Evolutionary conservation across 2,888 invertebrate species (phyloP).

Genomic region (Drosophila mimica): DNA sequence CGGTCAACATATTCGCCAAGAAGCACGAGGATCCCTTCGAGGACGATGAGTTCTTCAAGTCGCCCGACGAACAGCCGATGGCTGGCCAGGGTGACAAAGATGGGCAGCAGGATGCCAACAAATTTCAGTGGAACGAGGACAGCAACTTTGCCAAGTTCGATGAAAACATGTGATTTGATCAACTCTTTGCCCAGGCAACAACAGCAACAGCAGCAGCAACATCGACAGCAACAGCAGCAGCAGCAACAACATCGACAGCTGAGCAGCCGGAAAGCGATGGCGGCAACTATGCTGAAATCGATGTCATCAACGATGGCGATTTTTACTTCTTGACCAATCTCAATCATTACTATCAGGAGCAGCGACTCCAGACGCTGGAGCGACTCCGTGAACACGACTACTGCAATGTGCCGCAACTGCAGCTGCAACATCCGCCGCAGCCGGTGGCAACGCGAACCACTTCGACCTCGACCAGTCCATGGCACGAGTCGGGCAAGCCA

Average conservation of each 20-base stretch:
- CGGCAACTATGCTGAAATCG: conserved; percentile 79
- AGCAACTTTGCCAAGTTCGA: conserved; percentile 85
- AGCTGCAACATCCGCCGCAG: neutral
- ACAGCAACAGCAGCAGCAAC: neutral
- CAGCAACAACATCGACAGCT: conserved; percentile 19
- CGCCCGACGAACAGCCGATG: conserved; percentile 61
- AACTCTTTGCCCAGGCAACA: conserved; percentile 77
- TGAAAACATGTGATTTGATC: conserved; percentile 86
- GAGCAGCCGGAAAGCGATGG: conserved; percentile 42
- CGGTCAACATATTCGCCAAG: conserved; percentile 94
- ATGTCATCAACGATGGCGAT: conserved; percentile 77
- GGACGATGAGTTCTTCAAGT: conserved; percentile 93
- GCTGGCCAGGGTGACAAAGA: conserved; percentile 33
- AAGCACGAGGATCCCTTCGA: conserved; percentile 96
- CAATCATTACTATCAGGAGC: conserved; percentile 80
- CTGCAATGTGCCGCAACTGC: conserved; percentile 54
- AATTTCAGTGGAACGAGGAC: conserved; percentile 83
- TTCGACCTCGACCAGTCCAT: conserved; percentile 69
- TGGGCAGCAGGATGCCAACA: conserved; percentile 41
- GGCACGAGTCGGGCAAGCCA: conserved; percentile 52
- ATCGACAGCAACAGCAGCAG: conserved; percentile 10
- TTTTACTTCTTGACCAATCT: conserved; percentile 80
- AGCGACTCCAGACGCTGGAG: conserved; percentile 50
- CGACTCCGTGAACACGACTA: conserved; percentile 52
- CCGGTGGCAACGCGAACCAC: conserved; percentile 43